A percentile compares a stretch with the other conserved stretches of the same genome.
These are phyloP conservation scores for Semicossyphus pulcher DNA, from an alignment of 2,113 vertebrate species.

Conservation along the genomic window DNA sequence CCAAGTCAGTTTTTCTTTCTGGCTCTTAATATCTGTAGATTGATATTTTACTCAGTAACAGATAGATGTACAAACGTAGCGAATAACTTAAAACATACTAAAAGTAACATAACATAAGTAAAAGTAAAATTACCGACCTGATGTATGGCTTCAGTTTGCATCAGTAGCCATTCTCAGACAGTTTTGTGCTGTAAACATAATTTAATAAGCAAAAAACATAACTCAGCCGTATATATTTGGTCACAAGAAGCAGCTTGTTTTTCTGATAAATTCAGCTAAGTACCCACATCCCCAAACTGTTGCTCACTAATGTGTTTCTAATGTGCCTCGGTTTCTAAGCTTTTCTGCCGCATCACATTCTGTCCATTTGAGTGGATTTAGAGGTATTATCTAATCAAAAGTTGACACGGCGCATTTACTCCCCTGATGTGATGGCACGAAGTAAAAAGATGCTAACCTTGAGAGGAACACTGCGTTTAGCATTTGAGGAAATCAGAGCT, in stretches of 20 bases:
- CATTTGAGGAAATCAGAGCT: constrained; percentile 27
- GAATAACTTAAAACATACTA: too few species aligned
- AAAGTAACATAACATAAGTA: too few species aligned
- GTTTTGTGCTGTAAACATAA: too few species aligned
- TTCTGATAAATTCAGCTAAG: constrained; percentile 2
- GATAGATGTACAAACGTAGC: too few species aligned
- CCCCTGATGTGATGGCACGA: constrained; percentile 17
- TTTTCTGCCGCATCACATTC: constrained; percentile 30
- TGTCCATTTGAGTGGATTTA: constrained; percentile 48
- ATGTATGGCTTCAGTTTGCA: too few species aligned
- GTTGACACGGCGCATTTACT: constrained; percentile 32
- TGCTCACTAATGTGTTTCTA: constrained; percentile 28
- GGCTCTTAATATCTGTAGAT: too few species aligned
- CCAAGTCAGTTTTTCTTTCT: too few species aligned
- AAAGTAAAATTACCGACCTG: too few species aligned
- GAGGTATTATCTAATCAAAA: constrained; percentile 45
- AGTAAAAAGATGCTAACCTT: constrained; percentile 12
- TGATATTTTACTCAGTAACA: too few species aligned
- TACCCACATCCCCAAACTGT: constrained; percentile 3
- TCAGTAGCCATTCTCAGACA: too few species aligned
- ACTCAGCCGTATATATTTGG: not conserved
- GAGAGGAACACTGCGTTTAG: constrained; percentile 4
- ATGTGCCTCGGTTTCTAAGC: constrained; percentile 25
- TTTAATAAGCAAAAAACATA: too few species aligned
- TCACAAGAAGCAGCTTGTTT: not conserved